Conservation (phyloP, 1,140 invertebrate species). For the Zaprionus capensis region DNA sequence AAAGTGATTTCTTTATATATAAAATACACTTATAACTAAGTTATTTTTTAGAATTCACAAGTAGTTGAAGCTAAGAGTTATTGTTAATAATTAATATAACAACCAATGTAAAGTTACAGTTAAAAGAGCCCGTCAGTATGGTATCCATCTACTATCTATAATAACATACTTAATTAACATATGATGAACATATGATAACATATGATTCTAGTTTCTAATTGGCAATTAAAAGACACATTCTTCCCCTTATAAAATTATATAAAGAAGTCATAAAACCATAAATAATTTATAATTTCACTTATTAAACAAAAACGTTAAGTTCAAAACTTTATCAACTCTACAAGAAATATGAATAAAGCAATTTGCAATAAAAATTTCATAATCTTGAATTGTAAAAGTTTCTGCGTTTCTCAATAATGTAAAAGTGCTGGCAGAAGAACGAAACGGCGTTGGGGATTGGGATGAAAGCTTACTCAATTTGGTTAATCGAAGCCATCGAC, state of each 20-base stretch:
- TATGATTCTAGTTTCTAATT: too few species aligned
- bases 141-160: too few species aligned
- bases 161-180: too few species aligned
- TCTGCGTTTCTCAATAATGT: background rate
- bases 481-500: constrained; percentile 63
- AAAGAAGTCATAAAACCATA: background rate
- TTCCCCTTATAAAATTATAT: background rate
- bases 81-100: too few species aligned
- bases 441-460: background rate
- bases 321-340: background rate
- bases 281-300: background rate
- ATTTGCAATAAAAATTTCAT: background rate
- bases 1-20: too few species aligned
- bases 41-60: background rate
- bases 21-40: too few species aligned
- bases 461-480: constrained; percentile 56
- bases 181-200: too few species aligned
- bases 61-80: background rate
- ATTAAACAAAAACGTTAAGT: background rate
- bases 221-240: too few species aligned
- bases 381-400: background rate
- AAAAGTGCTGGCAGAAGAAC: background rate
- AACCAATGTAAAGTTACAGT: too few species aligned
- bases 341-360: background rate
- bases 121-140: too few species aligned